Evolutionary conservation across 1,140 invertebrate species (phyloP), one percentile per base, ranked within the genome.

Genomic region (Mylabris phalerata): DNA sequence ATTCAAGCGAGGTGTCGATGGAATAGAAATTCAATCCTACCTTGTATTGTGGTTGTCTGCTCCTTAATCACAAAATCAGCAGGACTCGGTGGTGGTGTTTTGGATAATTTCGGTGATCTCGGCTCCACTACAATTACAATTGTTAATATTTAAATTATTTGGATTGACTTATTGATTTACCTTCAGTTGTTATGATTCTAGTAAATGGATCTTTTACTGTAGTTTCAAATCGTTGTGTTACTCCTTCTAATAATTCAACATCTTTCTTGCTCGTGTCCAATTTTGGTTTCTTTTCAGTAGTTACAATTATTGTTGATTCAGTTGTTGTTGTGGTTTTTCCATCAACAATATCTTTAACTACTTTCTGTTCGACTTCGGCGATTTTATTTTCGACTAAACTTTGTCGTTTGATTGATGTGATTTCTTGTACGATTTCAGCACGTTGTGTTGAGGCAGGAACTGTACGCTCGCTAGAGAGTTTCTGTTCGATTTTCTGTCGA

Each of bases 401-500:
- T 73, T 85, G 84, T 54, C 82, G 79, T 69, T 83, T 85, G 48
- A 86, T 86, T 73, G 85, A 81, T 43, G 80, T 84, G 44, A 84
- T 84, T 73, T 86, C 83, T 68, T 84, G 80, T 38, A 80, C 78
- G 27, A 84, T 80, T 76, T 86, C 84, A 63, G 80, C 82, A 63
- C 85, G 80, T 70, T 85, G 82, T 59, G 82, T 80, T 5, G 84
- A 85, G 32, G 82, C 82, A 4, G 84, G 81, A 63, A 85, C 80
- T 67, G 80, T 82, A 66, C 80, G 80, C 60, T 83, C 82, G 39
- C 76, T 70, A 43, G 82, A 86, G 19, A 86, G 72, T 58, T 84
- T 81, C 72, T 84, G 84, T 39, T 84, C 83, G 48, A 87, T 87
- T 75, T 86, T 82, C 69, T 84, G 79, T 57, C 84, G 82, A 54